Percentiles rank a stretch among this genome's conserved stretches.
These are phyloP conservation scores for Eilema caniola DNA, from an alignment of 2,888 invertebrate species.

Conservation along the genomic window DNA sequence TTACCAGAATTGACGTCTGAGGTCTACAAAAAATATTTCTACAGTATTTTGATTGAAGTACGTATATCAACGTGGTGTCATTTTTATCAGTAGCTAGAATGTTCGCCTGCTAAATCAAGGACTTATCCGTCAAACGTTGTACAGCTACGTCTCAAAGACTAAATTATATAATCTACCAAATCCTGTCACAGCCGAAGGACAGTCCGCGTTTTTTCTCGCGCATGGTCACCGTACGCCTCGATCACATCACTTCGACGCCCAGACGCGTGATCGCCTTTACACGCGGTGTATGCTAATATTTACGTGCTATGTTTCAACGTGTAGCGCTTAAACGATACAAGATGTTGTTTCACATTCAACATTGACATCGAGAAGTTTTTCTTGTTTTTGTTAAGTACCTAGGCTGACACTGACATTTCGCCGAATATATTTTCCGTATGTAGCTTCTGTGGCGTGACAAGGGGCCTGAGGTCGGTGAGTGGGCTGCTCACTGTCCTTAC, in stretches of 20 bases:
- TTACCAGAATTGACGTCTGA: too few relatives aligned
- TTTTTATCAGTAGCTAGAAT: too few relatives aligned
- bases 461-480: too few relatives aligned
- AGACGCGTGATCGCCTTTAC: conserved; percentile 22
- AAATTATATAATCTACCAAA: not conserved
- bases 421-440: too few relatives aligned
- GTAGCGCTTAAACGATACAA: not conserved
- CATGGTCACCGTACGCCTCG: conserved; percentile 12
- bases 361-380: not conserved
- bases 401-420: too few relatives aligned
- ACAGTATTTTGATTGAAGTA: too few relatives aligned
- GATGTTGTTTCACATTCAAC: not conserved
- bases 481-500: too few relatives aligned
- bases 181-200: not conserved
- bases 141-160: not conserved
- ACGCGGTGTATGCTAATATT: conserved; percentile 18
- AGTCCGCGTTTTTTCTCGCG: not conserved
- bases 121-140: not conserved
- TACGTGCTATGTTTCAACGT: conserved; percentile 11
- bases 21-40: too few relatives aligned
- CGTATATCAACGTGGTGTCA: too few relatives aligned
- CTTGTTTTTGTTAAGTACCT: too few relatives aligned
- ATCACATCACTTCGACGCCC: conserved; percentile 8
- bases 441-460: too few relatives aligned
- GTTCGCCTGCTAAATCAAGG: not conserved